Evolutionary conservation across 2,113 vertebrate species (phyloP).

Genomic region (Girardinichthys multiradiatus): DNA sequence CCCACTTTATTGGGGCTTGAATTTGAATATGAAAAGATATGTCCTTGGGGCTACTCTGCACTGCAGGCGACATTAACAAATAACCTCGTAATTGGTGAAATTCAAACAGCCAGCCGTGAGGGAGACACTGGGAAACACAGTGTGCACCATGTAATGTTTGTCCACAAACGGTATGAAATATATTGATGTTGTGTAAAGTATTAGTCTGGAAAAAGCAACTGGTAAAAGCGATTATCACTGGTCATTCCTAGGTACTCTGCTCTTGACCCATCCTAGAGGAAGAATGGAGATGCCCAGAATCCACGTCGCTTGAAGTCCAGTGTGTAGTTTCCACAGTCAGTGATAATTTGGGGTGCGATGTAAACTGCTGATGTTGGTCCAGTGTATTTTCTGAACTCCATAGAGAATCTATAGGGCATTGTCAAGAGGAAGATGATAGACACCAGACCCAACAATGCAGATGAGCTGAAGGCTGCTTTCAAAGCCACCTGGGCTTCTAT

Average conservation of each 20-base stretch:
- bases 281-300: background rate
- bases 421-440: no score
- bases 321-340: no score
- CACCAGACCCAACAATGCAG: no score
- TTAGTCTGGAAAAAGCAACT: background rate
- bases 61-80: slow-evolving; percentile 58
- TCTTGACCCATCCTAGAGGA: slow-evolving; percentile 29
- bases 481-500: no score
- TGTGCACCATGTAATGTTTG: slow-evolving; percentile 3
- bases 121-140: slow-evolving; percentile 42
- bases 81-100: slow-evolving; percentile 57
- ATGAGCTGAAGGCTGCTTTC: no score
- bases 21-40: slow-evolving; percentile 65
- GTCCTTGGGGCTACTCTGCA: slow-evolving; percentile 51
- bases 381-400: no score
- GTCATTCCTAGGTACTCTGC: slow-evolving; percentile 9
- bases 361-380: no score
- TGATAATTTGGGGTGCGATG: no score
- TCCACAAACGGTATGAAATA: slow-evolving; percentile 7
- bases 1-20: slow-evolving; percentile 38
- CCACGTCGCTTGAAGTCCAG: no score
- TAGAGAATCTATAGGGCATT: no score
- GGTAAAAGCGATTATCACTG: background rate
- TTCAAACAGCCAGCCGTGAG: slow-evolving; percentile 39
- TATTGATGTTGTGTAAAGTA: background rate